Base-by-base conservation (phyloP, 1,140 invertebrate genomes). In the Eupristina koningsbergeri region DNA sequence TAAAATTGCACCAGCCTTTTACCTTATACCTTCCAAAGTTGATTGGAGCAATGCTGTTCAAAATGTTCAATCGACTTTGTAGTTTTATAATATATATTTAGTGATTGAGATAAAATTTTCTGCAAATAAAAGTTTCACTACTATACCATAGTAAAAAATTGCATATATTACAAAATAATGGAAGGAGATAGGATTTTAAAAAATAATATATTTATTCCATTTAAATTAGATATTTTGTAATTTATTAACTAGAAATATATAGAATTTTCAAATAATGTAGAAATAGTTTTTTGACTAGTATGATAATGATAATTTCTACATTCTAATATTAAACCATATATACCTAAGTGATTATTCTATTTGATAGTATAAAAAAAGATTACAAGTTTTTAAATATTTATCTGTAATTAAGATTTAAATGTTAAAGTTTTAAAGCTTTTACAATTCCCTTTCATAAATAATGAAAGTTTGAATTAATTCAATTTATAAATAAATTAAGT, bases 31-130 rank as follows among this genome's bases (percentile, higher is more conserved):
- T 73, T 97, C 96, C 7, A 97, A 97, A 92, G 95, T 97, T 67
- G 97, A 97, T 89, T 96, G 96, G 93, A 96, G 96, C 80, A 97
- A 96, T 90, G 95, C 96, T 78, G 96, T 97, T 58, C 96, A 97
- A 89, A 97, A 97, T 90, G 95, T 97, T 82, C 96, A 97, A 92
- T 94, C 95, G 50, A 97, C 96, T 29, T 94, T 97, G 86, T 97
- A 94, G 45, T 39, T 78, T 79, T 53, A 11, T 9, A 39, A 39
- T 22, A 17, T 76, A 71, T 15, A 36, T 47, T 41, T 47, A 34
- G 69, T 50, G 19, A 80, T 22, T 22, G 47, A 50, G 2, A 5
- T 67, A 34, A 67, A 50, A 69, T 78, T 50, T 50, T 58, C 29
- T 22, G 39, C 0, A 34, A 6, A 58, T 31, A 7, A 41, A 71